Evolutionary conservation across 1,140 invertebrate genomes (phyloP), one percentile per base, ranked within the genome.

Genomic region (Pomacea maculata): DNA sequence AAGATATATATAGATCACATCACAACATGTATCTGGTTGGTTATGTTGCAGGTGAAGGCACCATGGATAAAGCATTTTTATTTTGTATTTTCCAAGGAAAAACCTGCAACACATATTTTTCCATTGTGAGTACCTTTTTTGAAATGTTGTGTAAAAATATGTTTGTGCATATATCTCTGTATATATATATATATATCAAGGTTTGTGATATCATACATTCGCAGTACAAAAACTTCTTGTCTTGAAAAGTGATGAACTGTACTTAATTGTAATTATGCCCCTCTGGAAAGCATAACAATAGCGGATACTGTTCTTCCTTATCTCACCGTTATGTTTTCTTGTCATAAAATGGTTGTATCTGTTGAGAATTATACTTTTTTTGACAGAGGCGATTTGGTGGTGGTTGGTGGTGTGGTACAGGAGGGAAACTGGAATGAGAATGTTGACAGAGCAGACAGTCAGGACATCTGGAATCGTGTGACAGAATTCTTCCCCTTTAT

Each of bases 321-420:
- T 45, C 34, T 45, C 34, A 45, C 34, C 34, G 34, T 45, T 45
- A 45, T 45, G 34, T 45, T 6, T 45, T 2, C 6, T 45, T 45
- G 2, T 45, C 34, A 45, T 6, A 2, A 45, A 45, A 45, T 45
- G 34, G 34, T 17, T 61, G 15, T 8, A 61, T 73, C 3, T 21
- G 25, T 29, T 73, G 71, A 10, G 15, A 45, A 19, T 45, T 6
- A 21, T 21, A 19, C 34, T 34, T 8, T 21, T 71, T 14, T 15
- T 52, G 25, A 19, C 77, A 78, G 77, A 67, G 77, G 77, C 14
- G 77, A 78, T 3, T 21, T 29, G 15, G 65, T 94, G n/a, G 97
- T 96, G 6, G 88, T 98, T 6, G 97, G 97, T 10, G 97, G 97
- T 0, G 94, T 94, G 45, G 92, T 96, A 21, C 94, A 96, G 83